Percentiles rank a stretch among this genome's conserved stretches.
phyloP scores from a whole-genome alignment of 2,888 invertebrate species.

The Xestoiulus laeticollis region DNA sequence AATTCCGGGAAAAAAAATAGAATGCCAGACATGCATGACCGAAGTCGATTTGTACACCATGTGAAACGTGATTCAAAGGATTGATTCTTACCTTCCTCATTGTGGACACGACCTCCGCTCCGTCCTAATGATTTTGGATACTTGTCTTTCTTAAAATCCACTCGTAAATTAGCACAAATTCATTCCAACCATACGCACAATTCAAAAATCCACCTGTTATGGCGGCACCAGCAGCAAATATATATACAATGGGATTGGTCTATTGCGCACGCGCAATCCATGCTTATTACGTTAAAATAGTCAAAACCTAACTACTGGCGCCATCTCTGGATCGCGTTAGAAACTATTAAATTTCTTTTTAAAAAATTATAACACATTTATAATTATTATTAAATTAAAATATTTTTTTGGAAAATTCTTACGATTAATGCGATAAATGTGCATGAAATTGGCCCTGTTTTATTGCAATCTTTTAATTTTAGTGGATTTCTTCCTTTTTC shows the following conservation, averaged over 20 bases:
- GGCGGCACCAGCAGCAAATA: conserved; percentile 7
- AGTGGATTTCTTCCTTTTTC: no score
- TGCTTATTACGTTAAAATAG: no score
- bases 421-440: no score
- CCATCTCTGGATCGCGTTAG: not conserved
- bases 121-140: not conserved
- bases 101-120: not conserved
- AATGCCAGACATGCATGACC: not conserved
- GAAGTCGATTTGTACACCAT: not conserved
- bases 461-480: no score
- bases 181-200: not conserved
- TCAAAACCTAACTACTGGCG: no score
- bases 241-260: not conserved
- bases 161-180: not conserved
- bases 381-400: no score
- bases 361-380: not conserved
- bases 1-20: not conserved
- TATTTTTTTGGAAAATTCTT: no score
- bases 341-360: not conserved
- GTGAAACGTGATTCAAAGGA: not conserved
- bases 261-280: not conserved
- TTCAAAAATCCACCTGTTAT: conserved; percentile 26
- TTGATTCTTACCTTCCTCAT: conserved; percentile 17
- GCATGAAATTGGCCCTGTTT: no score
- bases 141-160: not conserved